Percentiles rank a stretch among this genome's conserved stretches.
phyloP scores from a whole-genome alignment of 2,113 vertebrate species.

The Nycticorax nycticorax region DNA sequence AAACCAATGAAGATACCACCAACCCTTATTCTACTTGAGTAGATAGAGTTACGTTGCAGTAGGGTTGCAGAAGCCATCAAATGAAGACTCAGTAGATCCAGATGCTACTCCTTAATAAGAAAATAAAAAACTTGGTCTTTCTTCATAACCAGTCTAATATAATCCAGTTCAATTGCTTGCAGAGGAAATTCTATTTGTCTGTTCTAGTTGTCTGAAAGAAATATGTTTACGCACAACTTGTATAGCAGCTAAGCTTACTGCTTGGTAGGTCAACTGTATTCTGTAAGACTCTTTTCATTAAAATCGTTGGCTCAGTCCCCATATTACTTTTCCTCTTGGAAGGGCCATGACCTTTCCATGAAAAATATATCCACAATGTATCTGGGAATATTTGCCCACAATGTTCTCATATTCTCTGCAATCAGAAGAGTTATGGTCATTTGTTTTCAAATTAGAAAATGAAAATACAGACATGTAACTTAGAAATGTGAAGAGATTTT shows the following conservation, averaged over 20 bases:
- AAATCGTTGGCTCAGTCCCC: not conserved
- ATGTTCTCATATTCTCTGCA: not conserved
- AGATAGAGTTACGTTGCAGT: not conserved
- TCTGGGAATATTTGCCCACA: not conserved
- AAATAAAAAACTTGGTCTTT: not conserved
- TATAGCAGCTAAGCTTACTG: not conserved
- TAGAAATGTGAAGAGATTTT: not conserved
- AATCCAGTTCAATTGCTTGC: not conserved
- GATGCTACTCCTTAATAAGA: not conserved
- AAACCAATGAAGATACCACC: not conserved
- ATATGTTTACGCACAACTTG: not conserved
- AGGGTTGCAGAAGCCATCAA: not conserved
- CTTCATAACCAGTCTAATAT: fast-evolving
- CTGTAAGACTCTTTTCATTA: not conserved
- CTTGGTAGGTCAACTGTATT: not conserved
- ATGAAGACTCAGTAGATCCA: not conserved
- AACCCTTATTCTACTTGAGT: not conserved
- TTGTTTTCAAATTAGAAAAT: not conserved
- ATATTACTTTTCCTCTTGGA: not conserved
- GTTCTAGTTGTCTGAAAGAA: not conserved
- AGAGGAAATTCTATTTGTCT: not conserved
- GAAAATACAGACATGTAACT: not conserved
- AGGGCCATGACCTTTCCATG: not conserved
- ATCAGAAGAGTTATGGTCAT: not conserved
- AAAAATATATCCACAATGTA: not conserved